Percentiles rank a stretch among this genome's conserved stretches.
Conservation (phyloP, 2,888 invertebrate genomes). For the Piscicola geometra region DNA sequence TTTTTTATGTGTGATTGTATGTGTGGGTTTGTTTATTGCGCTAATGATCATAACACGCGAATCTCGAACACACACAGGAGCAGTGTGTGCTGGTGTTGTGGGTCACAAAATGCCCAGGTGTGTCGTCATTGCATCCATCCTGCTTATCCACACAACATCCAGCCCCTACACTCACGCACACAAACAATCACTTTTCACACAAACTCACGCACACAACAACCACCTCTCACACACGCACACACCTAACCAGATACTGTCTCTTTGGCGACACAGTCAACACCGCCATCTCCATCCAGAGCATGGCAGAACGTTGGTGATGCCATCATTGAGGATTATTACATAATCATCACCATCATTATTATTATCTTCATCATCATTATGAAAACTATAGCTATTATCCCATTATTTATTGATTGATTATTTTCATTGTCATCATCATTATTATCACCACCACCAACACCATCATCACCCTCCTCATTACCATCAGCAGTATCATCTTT, state of each 20-base stretch:
- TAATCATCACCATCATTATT: background rate
- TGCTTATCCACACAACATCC: too few relatives aligned
- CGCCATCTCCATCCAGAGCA: constrained; percentile 30
- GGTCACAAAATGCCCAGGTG: constrained; percentile 36
- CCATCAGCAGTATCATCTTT: too few relatives aligned
- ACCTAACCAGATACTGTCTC: constrained; percentile 37
- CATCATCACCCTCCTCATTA: too few relatives aligned
- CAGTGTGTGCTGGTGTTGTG: constrained; percentile 37
- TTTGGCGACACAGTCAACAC: constrained; percentile 40
- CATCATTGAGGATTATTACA: background rate
- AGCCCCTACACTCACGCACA: too few relatives aligned
- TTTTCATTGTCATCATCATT: background rate
- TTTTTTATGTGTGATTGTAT: background rate
- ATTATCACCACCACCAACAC: background rate
- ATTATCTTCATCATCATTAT: constrained; percentile 10
- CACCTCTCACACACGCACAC: too few relatives aligned
- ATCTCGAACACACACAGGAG: constrained; percentile 30
- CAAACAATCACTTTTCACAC: too few relatives aligned
- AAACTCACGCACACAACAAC: too few relatives aligned
- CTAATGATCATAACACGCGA: background rate
- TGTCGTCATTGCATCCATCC: too few relatives aligned
- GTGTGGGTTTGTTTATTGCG: background rate
- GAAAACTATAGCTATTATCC: background rate
- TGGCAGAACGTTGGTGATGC: constrained; percentile 30
- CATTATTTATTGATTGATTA: background rate